Conservation (phyloP, 2,797 vertebrate species). For the Xiphophorus birchmanni region DNA sequence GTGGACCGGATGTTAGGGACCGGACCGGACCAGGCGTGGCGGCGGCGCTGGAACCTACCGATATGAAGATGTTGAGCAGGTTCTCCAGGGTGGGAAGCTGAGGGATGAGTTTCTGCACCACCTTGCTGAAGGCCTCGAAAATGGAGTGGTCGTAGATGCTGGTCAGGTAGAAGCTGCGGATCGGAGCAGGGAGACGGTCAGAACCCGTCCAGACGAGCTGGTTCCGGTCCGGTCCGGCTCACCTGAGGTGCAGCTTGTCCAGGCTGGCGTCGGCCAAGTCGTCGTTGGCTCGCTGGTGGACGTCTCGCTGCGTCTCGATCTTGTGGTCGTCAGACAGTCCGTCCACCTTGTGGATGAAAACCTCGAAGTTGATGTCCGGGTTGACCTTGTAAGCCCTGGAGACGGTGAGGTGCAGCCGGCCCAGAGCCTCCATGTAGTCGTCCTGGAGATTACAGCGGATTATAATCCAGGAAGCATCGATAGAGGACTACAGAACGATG, state of each 20-base stretch:
- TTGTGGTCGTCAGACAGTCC: slow-evolving; percentile 99
- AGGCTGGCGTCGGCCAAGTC: slow-evolving; percentile 96
- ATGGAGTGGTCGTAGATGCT: slow-evolving; percentile 99
- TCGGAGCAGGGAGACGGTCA: not conserved
- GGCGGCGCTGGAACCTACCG: slow-evolving; percentile 77
- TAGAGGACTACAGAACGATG: not conserved
- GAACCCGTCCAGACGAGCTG: not conserved
- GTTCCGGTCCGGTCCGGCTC: not conserved
- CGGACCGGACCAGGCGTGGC: slow-evolving; percentile 31
- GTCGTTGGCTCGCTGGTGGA: slow-evolving; percentile 98
- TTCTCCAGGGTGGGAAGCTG: slow-evolving; percentile 98
- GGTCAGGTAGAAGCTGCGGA: slow-evolving; percentile 95
- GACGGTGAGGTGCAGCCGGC: slow-evolving; percentile 96
- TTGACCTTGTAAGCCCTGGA: slow-evolving; percentile 98
- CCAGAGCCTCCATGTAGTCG: slow-evolving; percentile 97
- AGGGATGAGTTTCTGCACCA: slow-evolving; percentile 99
- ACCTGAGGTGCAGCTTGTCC: slow-evolving; percentile 99
- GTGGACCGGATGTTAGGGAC: not conserved
- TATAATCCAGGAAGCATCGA: not conserved
- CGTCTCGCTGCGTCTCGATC: slow-evolving; percentile 99
- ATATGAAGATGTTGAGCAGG: slow-evolving; percentile 99
- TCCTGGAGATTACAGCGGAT: slow-evolving; percentile 81
- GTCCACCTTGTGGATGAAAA: slow-evolving; percentile 99
- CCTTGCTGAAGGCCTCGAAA: slow-evolving; percentile 99
- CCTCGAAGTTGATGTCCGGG: slow-evolving; percentile 99